Percentiles rank a stretch among this genome's conserved stretches.
phyloP scores from a whole-genome alignment of 2,888 invertebrate genomes.

The Eristalis intricaria region DNA sequence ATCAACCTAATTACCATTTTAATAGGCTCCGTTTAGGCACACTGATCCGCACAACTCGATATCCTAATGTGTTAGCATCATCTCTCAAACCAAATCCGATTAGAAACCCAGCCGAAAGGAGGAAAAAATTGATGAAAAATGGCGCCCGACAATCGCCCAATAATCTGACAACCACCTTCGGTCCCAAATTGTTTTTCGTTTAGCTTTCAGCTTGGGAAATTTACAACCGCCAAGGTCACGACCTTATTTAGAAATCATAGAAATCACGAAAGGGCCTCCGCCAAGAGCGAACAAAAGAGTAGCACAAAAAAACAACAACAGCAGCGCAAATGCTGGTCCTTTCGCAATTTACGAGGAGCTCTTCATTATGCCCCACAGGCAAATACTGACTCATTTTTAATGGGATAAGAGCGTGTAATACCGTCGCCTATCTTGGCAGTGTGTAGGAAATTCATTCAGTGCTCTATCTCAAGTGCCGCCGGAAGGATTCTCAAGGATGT shows the following conservation, averaged over 20 bases:
- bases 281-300: background rate
- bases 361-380: slow-evolving; percentile 55
- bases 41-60: background rate
- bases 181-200: background rate
- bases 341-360: slow-evolving; percentile 50
- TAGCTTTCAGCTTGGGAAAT: slow-evolving; percentile 20
- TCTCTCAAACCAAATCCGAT: background rate
- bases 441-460: slow-evolving; percentile 39
- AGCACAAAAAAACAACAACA: background rate
- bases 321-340: background rate
- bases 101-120: background rate
- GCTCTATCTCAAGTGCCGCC: slow-evolving; percentile 51
- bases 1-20: background rate
- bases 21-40: background rate
- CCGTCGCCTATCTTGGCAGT: slow-evolving; percentile 19
- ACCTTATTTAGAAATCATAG: slow-evolving; percentile 49
- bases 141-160: slow-evolving; percentile 35
- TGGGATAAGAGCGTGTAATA: slow-evolving; percentile 58
- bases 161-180: slow-evolving; percentile 7
- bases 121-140: slow-evolving; percentile 16
- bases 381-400: slow-evolving; percentile 53
- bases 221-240: slow-evolving; percentile 38
- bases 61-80: background rate
- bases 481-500: slow-evolving; percentile 59
- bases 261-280: background rate